Evolutionary conservation across 2,888 invertebrate genomes (phyloP), one percentile per base, ranked within the genome.

Genomic region (Melinaea marsaeus): DNA sequence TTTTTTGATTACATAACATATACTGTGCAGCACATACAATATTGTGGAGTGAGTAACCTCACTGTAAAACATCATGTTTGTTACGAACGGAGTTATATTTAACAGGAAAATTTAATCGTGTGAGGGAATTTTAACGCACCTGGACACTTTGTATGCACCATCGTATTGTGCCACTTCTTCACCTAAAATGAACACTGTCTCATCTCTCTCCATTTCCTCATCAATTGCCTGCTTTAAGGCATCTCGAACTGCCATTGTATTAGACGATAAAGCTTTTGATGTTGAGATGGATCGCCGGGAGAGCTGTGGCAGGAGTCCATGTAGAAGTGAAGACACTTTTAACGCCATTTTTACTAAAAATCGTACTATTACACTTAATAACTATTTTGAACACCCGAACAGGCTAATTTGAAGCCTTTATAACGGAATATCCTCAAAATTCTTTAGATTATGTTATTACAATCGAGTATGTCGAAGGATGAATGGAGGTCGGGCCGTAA

Each of bases 81-180:
- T 48, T 9, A 34, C 3, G 13, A 35, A 35, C 35, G 0, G 13
- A 35, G 11, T 2, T 1, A 13, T 37, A 51, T 13, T 13, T n/a
- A 6, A 13, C 33, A 34, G 5, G 33, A 4, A 51, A 9, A 51
- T 13, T 47, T 46, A 47, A 34, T 34, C 6, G n/a, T 58, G 13
- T 46, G 34, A 62, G 13, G 45, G 51, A 58, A 60, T 51, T 46
- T 56, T 56, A 57, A 57, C 66, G 69, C 73, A 90, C 86, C 92
- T 92, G 66, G 95, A 95, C 37, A 99, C 96, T 95, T 99, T 96
- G 82, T 99, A 99, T 58, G 99, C 98, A 69, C 99, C 99, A 81
- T 99, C 99, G 79, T 99, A 99, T 86, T 96, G 95, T n/a, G 99
- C 99, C 0, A 99, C 99, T 91, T 99, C 99, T 85, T 99, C 99